Conservation (phyloP, 1,140 invertebrate species). For the Archivesica marissinica region DNA sequence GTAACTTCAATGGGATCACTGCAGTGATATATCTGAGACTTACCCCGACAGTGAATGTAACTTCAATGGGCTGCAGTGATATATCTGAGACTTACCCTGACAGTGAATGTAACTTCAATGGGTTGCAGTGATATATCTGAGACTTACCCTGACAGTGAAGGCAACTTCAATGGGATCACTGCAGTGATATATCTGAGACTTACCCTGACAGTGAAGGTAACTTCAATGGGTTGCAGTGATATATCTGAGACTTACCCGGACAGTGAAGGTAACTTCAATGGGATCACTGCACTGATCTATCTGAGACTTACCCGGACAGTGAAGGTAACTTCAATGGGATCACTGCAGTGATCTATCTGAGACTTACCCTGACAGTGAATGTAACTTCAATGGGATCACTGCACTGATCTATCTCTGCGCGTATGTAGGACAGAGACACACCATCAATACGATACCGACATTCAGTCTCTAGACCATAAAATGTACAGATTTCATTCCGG, state of each 20-base stretch:
- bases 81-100: background rate
- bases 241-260: background rate
- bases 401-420: slow-evolving; percentile 31
- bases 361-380: slow-evolving; percentile 29
- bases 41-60: background rate
- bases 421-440: slow-evolving; percentile 20
- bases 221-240: background rate
- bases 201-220: background rate
- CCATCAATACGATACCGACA: slow-evolving; percentile 45
- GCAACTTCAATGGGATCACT: background rate
- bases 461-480: slow-evolving; percentile 30
- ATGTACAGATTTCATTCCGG: slow-evolving; percentile 36
- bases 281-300: background rate
- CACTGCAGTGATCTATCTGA: background rate
- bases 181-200: background rate
- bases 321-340: slow-evolving; percentile 31
- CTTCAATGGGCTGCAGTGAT: background rate
- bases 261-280: background rate
- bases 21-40: background rate
- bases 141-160: no score
- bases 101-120: background rate
- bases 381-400: slow-evolving; percentile 40
- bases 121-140: background rate
- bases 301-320: slow-evolving; percentile 4
- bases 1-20: background rate